These are phyloP conservation scores for Microtus richardsoni DNA, from an alignment of 2,113 vertebrate species.

Conservation along the genomic window DNA sequence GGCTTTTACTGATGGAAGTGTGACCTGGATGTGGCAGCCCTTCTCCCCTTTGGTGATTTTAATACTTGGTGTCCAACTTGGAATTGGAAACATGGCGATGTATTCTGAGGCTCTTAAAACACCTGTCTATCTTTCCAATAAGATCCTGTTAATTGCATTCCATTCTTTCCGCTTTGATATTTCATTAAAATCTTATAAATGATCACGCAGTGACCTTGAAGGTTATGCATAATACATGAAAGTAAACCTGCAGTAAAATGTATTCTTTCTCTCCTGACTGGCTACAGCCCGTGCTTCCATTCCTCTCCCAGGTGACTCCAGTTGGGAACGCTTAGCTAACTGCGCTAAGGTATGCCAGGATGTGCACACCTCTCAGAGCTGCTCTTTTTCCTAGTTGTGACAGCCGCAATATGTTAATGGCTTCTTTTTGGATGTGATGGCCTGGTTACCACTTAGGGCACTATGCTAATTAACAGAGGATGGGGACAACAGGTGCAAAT, in stretches of 20 bases:
- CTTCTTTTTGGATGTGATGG: slow-evolving; percentile 88
- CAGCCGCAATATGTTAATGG: slow-evolving; percentile 93
- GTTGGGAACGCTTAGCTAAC: slow-evolving; percentile 85
- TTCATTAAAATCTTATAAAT: slow-evolving; percentile 94
- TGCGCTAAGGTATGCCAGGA: slow-evolving; percentile 88
- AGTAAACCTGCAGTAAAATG: slow-evolving; percentile 93
- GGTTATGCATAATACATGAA: slow-evolving; percentile 93
- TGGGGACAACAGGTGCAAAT: slow-evolving; percentile 91
- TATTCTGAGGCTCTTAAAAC: slow-evolving; percentile 79
- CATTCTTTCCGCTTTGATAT: slow-evolving; percentile 91
- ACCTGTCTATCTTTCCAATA: slow-evolving; percentile 85
- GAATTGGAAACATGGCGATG: slow-evolving; percentile 79
- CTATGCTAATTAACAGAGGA: slow-evolving; percentile 91
- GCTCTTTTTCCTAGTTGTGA: slow-evolving; percentile 88
- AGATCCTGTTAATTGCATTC: slow-evolving; percentile 90
- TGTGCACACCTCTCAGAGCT: slow-evolving; percentile 86
- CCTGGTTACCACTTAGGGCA: slow-evolving; percentile 89
- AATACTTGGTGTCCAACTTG: slow-evolving; percentile 40
- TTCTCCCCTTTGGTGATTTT: slow-evolving; percentile 7
- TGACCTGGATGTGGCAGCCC: background rate
- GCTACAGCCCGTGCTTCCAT: slow-evolving; percentile 88
- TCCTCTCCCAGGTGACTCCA: slow-evolving; percentile 89
- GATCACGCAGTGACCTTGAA: slow-evolving; percentile 93
- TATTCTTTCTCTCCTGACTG: slow-evolving; percentile 92
- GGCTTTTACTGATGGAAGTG: background rate